Conservation (phyloP, 2,113 vertebrate genomes). For the Proteles cristata region DNA sequence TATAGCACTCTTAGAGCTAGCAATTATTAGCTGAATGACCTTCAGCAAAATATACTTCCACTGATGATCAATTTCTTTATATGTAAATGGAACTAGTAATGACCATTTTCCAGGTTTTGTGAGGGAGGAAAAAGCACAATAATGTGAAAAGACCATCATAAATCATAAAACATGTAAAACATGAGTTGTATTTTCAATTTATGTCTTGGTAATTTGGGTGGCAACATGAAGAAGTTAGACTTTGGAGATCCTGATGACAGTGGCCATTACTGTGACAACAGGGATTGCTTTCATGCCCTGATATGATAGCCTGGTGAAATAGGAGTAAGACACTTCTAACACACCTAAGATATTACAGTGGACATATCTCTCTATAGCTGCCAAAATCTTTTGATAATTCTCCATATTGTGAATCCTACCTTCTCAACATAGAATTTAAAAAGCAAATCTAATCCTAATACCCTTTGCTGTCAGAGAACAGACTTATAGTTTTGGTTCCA, state of each 20-base stretch:
- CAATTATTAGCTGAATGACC: neutral
- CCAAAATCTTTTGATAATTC: slow-evolving; percentile 39
- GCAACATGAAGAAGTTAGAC: neutral
- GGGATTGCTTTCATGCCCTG: slow-evolving; percentile 21
- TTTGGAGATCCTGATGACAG: slow-evolving; percentile 14
- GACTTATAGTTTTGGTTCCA: neutral
- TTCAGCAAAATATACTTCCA: slow-evolving; percentile 19
- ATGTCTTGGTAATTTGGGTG: neutral
- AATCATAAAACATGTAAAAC: neutral
- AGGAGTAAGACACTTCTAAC: neutral
- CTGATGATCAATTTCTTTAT: neutral
- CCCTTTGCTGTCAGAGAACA: neutral
- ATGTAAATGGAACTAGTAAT: slow-evolving; percentile 14
- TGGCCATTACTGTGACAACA: slow-evolving; percentile 44
- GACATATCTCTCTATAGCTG: neutral
- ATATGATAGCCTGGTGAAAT: slow-evolving; percentile 28
- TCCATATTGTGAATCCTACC: neutral
- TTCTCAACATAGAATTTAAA: neutral
- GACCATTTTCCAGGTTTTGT: neutral
- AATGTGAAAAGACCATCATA: neutral
- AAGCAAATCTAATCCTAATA: neutral
- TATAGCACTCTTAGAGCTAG: neutral
- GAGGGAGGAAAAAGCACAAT: neutral
- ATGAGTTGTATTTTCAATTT: slow-evolving; percentile 34
- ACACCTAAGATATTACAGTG: neutral